Base-by-base conservation (phyloP, 2,888 invertebrate genomes). In the Aspidiotus destructor region DNA sequence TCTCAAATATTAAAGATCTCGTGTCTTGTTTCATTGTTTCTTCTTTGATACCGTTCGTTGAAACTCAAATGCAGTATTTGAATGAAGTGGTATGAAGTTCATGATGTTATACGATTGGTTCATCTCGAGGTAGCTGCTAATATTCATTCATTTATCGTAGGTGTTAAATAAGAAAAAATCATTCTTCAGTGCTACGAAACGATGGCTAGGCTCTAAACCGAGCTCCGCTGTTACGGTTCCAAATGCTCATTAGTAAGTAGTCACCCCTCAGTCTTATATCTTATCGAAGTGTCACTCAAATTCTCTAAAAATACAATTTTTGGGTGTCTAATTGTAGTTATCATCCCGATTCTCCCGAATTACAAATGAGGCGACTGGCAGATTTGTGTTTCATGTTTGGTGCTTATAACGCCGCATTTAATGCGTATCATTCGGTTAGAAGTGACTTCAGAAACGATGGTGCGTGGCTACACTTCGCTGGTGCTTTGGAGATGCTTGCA, bases 361-460 rank as follows among this genome's bases (percentile, higher is more conserved):
- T 98, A 71, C 96, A 98, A 78, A 84, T 93, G 62, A 83, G 99
- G 70, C 87, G 95, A 70, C 79, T 98, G 55, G 98, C 92, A 0
- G 99, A 99, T 79, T 81, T 99, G 8, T 93, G 94, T 79, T 97
- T 99, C 78, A 86, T 98, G 84, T 94, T 97, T 78, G 92, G 94
- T 6, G 88, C 94, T 76, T 96, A 96, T 80, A 86, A 87, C 72
- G 82, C 91, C 73, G 94, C 97, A 8, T 96, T 92, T 79, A 90
- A 92, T 73, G 86, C 91, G 0, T 99, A 97, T 79, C 95, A 98
- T 78, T 86, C 89, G 55, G 92, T 95, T n/a, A 98, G 98, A 79
- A 85, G 95, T 65, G 99, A 99, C 77, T 98, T 98, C 77, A 91
- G 90, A 76, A 89, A 89, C 1, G 98, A 99, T 77, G 92, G 94